Conservation (phyloP, 2,888 invertebrate genomes). For the Ecdyonurus torrentis region DNA sequence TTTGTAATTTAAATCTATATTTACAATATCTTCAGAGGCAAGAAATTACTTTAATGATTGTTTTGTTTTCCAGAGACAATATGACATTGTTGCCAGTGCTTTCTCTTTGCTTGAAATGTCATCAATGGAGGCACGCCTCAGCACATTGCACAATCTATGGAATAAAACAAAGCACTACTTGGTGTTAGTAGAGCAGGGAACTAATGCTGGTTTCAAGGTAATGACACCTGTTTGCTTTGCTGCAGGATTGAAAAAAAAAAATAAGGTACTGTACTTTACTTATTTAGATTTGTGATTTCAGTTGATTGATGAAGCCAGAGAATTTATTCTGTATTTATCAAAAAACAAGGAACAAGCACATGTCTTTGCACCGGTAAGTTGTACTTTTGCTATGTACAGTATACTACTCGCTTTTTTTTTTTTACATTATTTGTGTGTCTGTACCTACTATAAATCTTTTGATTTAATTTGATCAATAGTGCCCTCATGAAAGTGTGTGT, state of each 20-base stretch:
- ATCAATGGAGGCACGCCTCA: constrained; percentile 42
- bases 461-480: constrained; percentile 32
- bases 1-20: constrained; percentile 17
- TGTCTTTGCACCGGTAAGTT: constrained; percentile 59
- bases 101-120: constrained; percentile 69
- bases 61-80: constrained; percentile 43
- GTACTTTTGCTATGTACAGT: constrained; percentile 6
- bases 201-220: constrained; percentile 60
- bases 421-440: too few relatives aligned
- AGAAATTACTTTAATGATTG: constrained; percentile 12
- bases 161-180: constrained; percentile 66
- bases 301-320: constrained; percentile 65
- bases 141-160: constrained; percentile 65
- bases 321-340: constrained; percentile 47
- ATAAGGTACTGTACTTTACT: background rate
- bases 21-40: constrained; percentile 10
- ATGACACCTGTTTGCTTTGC: too few relatives aligned
- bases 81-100: constrained; percentile 65
- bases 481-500: constrained; percentile 66
- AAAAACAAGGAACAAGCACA: constrained; percentile 24
- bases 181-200: constrained; percentile 71
- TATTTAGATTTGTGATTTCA: constrained; percentile 17
- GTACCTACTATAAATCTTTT: constrained; percentile 9
- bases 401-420: constrained; percentile 9
- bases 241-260: background rate